These are phyloP conservation scores for Mythimna albipuncta DNA, from an alignment of 2,888 invertebrate genomes.

Conservation along the genomic window DNA sequence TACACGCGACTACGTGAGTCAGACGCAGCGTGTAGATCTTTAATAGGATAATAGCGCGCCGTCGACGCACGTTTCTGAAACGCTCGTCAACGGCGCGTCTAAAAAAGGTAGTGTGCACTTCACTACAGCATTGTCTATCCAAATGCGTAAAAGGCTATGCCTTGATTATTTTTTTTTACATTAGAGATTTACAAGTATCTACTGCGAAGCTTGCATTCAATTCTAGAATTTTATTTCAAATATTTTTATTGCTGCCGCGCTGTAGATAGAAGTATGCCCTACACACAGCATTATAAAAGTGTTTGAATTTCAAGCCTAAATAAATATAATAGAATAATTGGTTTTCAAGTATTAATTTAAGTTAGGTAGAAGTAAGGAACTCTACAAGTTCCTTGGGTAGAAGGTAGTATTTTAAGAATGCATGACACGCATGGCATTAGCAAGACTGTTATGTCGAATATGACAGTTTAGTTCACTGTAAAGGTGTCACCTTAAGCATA, in stretches of 20 bases:
- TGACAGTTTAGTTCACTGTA: not conserved
- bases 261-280: not conserved
- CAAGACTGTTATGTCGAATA: slow-evolving; percentile 26
- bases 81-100: too few relatives aligned
- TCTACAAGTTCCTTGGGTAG: too few relatives aligned
- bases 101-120: too few relatives aligned
- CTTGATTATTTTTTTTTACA: too few relatives aligned
- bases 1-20: too few relatives aligned
- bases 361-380: slow-evolving; percentile 21
- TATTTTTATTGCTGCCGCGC: not conserved
- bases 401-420: slow-evolving; percentile 27
- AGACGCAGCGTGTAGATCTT: too few relatives aligned
- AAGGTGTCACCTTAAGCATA: not conserved
- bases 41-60: too few relatives aligned
- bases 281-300: not conserved
- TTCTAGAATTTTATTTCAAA: not conserved
- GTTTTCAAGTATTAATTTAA: slow-evolving; percentile 40
- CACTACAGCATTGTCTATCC: too few relatives aligned
- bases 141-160: too few relatives aligned
- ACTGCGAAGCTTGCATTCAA: slow-evolving; percentile 29
- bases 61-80: too few relatives aligned
- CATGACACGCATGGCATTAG: slow-evolving; percentile 16
- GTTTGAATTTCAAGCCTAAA: not conserved
- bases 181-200: not conserved
- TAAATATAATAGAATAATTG: not conserved